These are phyloP conservation scores for Hydrolagus colliei DNA, from an alignment of 2,797 vertebrate species.

Conservation along the genomic window DNA sequence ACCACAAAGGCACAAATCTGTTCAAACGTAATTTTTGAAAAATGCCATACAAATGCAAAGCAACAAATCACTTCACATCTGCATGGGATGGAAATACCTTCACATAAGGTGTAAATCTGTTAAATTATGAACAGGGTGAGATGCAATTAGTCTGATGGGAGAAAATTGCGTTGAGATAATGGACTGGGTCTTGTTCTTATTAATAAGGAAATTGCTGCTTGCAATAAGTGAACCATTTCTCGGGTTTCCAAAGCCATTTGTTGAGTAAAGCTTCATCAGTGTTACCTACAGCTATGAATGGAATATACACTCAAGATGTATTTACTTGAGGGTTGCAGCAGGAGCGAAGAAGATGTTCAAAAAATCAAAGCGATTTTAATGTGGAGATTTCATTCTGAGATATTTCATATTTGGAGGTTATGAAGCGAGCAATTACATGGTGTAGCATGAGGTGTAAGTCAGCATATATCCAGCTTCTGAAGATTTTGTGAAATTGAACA, in stretches of 20 bases:
- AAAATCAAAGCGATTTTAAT: neutral
- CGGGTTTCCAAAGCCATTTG: neutral
- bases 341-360: neutral
- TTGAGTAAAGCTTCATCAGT: neutral
- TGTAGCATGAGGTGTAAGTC: neutral
- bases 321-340: neutral
- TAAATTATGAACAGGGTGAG: constrained; percentile 1
- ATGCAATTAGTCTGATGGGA: neutral
- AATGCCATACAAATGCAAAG: no score
- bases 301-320: neutral
- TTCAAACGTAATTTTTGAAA: no score
- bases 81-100: neutral
- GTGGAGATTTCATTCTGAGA: neutral
- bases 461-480: neutral
- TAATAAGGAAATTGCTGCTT: neutral
- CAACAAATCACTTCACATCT: no score
- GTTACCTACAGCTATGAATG: no score
- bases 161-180: neutral
- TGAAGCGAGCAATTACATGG: neutral
- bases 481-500: constrained; percentile 23
- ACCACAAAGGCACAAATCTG: no score
- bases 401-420: neutral
- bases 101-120: neutral
- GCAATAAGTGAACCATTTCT: neutral
- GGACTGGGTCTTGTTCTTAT: neutral